Conservation (phyloP, 2,113 vertebrate genomes). For the Gobius niger region DNA sequence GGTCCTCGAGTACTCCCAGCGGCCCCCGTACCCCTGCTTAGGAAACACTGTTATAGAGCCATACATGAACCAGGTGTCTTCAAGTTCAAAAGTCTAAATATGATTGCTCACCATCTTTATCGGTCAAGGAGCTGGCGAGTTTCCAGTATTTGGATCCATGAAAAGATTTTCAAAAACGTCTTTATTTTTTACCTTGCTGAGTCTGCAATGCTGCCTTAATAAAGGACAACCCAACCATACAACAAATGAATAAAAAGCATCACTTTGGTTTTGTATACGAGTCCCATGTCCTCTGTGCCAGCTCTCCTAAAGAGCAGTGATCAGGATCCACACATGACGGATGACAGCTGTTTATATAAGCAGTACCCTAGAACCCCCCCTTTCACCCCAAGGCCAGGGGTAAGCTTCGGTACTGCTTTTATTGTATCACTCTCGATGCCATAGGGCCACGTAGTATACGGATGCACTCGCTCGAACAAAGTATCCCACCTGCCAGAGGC, state of each 20-base stretch:
- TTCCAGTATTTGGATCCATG: too few relatives aligned
- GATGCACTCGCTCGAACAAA: slow-evolving; percentile 5
- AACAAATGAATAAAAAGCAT: neutral
- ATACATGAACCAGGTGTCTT: too few relatives aligned
- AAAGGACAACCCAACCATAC: too few relatives aligned
- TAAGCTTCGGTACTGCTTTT: slow-evolving; percentile 25
- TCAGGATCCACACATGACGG: slow-evolving; percentile 20
- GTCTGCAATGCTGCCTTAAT: too few relatives aligned
- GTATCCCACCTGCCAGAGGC: slow-evolving; percentile 16
- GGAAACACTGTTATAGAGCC: too few relatives aligned
- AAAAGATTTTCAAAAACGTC: too few relatives aligned
- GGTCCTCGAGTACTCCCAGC: too few relatives aligned
- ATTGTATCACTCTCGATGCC: slow-evolving; percentile 14
- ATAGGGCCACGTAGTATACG: slow-evolving; percentile 14
- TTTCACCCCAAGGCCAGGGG: slow-evolving; percentile 13
- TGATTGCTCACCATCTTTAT: too few relatives aligned
- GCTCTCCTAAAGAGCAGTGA: slow-evolving; percentile 22
- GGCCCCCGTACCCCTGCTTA: too few relatives aligned
- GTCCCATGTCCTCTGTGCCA: neutral
- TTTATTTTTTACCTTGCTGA: too few relatives aligned
- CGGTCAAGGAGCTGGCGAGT: too few relatives aligned
- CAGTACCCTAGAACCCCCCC: slow-evolving; percentile 18
- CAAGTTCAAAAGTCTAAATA: too few relatives aligned
- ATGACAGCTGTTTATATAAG: slow-evolving; percentile 17
- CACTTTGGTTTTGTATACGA: neutral